Conservation (phyloP, 2,888 invertebrate species). For the Erpobdella octoculata region DNA sequence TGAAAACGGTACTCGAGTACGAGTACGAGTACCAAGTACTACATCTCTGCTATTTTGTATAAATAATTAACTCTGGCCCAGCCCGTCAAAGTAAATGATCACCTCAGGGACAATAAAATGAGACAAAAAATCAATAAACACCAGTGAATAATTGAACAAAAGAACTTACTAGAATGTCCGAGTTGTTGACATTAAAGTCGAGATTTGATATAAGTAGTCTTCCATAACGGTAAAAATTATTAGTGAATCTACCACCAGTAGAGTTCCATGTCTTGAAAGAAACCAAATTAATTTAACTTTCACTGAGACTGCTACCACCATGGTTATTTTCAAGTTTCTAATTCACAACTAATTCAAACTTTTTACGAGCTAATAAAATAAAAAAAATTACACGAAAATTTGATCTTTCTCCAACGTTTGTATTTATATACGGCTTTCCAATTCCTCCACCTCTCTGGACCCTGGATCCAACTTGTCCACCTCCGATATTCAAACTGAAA, state of each 20-base stretch:
- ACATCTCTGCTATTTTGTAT: no score
- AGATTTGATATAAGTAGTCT: slow-evolving; percentile 20
- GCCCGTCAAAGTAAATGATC: no score
- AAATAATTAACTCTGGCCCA: no score
- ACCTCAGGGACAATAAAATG: not conserved
- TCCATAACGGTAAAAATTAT: not conserved
- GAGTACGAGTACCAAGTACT: no score
- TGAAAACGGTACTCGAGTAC: no score
- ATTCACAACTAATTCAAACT: not conserved
- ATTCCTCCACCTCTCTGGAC: not conserved
- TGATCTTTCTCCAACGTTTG: slow-evolving; percentile 3
- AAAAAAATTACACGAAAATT: slow-evolving; percentile 6
- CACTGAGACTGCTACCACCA: not conserved
- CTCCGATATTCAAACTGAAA: not conserved
- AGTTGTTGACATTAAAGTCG: slow-evolving; percentile 17
- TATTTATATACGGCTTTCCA: not conserved
- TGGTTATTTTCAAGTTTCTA: slow-evolving; percentile 1
- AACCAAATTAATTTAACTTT: slow-evolving; percentile 8
- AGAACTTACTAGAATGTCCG: slow-evolving; percentile 15
- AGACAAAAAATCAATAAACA: not conserved
- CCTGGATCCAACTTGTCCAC: not conserved
- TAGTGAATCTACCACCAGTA: not conserved
- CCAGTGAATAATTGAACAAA: no score
- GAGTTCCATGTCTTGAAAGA: slow-evolving; percentile 8
- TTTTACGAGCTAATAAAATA: not conserved